A percentile compares a stretch with the other conserved stretches of the same genome.
Conservation (phyloP, 2,888 invertebrate species). For the Gymnocheta viridis region DNA sequence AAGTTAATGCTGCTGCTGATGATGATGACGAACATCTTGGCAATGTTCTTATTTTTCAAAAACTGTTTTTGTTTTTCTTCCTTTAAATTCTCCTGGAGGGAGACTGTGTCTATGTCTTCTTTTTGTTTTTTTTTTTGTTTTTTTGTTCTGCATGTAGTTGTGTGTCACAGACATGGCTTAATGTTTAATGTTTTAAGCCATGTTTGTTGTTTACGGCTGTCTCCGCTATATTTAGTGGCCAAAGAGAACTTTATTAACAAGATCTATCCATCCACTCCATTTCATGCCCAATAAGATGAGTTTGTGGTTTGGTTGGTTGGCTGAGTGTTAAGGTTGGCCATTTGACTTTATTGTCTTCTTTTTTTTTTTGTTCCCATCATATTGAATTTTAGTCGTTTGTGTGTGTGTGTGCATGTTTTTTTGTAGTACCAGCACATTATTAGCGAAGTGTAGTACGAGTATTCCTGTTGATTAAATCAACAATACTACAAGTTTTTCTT, state of each 20-base stretch:
- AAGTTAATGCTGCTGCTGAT: background rate
- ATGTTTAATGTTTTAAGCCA: slow-evolving; percentile 70
- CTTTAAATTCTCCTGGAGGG: slow-evolving; percentile 53
- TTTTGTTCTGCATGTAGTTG: slow-evolving; percentile 52
- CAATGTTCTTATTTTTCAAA: slow-evolving; percentile 38
- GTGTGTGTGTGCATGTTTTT: background rate
- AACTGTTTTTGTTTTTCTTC: background rate
- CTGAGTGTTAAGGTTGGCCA: background rate
- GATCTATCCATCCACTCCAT: slow-evolving; percentile 44
- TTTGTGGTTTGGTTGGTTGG: slow-evolving; percentile 27
- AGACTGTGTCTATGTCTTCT: slow-evolving; percentile 13
- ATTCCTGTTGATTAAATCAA: slow-evolving; percentile 65
- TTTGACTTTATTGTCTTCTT: slow-evolving; percentile 10
- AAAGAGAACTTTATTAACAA: slow-evolving; percentile 72
- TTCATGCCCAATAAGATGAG: slow-evolving; percentile 55
- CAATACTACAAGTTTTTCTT: slow-evolving; percentile 61
- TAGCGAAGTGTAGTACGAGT: slow-evolving; percentile 45
- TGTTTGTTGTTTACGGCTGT: slow-evolving; percentile 72
- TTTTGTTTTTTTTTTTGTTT: background rate
- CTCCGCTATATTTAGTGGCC: slow-evolving; percentile 68
- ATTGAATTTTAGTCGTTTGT: background rate
- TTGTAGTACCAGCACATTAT: slow-evolving; percentile 27
- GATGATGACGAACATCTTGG: slow-evolving; percentile 46
- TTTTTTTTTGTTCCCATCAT: background rate
- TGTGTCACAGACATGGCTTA: slow-evolving; percentile 67